Conservation (phyloP, 37 sponge, comb jelly and placozoan genomes). For the Bolinopsis microptera region DNA sequence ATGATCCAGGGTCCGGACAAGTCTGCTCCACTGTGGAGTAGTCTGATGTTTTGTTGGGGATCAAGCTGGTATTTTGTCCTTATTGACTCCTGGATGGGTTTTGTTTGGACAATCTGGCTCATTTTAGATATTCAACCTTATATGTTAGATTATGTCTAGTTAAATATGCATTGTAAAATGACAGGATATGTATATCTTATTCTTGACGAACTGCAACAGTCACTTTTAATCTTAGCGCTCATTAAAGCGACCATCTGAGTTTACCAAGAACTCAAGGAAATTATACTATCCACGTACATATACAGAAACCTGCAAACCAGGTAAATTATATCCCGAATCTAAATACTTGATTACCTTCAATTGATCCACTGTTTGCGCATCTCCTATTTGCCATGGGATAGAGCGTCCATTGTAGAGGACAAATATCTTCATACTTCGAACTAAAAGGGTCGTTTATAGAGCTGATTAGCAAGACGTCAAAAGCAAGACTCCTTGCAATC, state of each 20-base stretch:
- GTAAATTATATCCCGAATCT: too few relatives aligned
- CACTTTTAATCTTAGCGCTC: too few relatives aligned
- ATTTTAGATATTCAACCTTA: too few relatives aligned
- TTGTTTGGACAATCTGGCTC: too few relatives aligned
- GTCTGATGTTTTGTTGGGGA: constrained; percentile 17
- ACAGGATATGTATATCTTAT: too few relatives aligned
- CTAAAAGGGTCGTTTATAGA: background rate
- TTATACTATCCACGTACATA: too few relatives aligned
- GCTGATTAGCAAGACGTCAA: background rate
- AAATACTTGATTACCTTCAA: constrained; percentile 29
- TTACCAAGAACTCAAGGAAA: too few relatives aligned
- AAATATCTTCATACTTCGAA: constrained; percentile 25
- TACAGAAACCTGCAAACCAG: too few relatives aligned
- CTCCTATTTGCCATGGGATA: constrained; percentile 26
- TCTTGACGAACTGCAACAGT: too few relatives aligned
- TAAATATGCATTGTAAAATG: too few relatives aligned
- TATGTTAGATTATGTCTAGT: too few relatives aligned
- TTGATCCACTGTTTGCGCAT: background rate
- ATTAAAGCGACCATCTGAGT: too few relatives aligned
- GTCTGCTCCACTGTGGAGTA: constrained; percentile 42
- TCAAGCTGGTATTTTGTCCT: background rate
- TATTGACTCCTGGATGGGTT: constrained; percentile 14
- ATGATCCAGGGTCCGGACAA: constrained; percentile 43
- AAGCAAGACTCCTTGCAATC: background rate
- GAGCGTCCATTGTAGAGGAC: constrained; percentile 28